phyloP scores from a whole-genome alignment of 2,113 vertebrate genomes.

The Galemys pyrenaicus region DNA sequence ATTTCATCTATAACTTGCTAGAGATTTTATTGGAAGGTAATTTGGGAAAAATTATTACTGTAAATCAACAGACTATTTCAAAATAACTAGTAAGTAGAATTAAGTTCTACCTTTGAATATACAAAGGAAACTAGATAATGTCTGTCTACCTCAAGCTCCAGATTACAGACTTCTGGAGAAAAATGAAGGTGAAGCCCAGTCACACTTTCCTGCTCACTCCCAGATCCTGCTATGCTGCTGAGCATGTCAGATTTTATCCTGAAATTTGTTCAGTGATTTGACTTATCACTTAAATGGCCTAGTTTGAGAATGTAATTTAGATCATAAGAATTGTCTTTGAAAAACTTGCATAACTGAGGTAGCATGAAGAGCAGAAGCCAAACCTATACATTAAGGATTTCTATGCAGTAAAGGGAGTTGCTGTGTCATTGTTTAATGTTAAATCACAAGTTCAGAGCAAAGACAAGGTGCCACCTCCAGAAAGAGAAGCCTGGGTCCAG shows the following conservation, averaged over 20 bases:
- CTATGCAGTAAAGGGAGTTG: background rate
- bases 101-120: background rate
- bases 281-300: background rate
- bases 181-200: background rate
- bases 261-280: background rate
- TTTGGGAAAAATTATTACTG: background rate
- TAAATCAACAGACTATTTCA: background rate
- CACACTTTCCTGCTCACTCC: background rate
- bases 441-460: background rate
- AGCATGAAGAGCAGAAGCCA: background rate
- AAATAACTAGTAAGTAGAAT: background rate
- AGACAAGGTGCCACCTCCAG: background rate
- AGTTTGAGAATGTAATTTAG: background rate
- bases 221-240: too few relatives aligned
- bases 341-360: background rate
- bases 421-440: background rate
- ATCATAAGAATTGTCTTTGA: background rate
- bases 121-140: background rate
- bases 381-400: background rate
- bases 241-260: background rate
- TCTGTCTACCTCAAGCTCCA: background rate
- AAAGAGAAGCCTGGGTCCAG: background rate
- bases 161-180: background rate
- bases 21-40: background rate
- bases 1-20: background rate